Conservation (phyloP, 2,797 vertebrate species). For the Chromobotia macracanthus region DNA sequence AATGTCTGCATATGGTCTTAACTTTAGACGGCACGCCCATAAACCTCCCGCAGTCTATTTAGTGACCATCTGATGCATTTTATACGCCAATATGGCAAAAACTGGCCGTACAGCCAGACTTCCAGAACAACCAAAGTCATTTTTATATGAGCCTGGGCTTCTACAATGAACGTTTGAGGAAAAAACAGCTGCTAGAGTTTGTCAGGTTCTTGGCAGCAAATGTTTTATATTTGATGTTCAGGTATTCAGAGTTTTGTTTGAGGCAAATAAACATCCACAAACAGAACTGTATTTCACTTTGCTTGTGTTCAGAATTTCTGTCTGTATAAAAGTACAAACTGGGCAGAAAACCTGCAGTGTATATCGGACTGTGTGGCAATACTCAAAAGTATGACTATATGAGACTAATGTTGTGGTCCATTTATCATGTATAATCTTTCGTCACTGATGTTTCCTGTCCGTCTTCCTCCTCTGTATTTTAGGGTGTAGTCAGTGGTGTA, state of each 20-base stretch:
- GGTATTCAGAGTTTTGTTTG: neutral
- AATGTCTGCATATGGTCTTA: neutral
- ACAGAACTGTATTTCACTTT: too few relatives aligned
- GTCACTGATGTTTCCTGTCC: neutral
- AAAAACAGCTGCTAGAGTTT: neutral
- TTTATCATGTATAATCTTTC: too few relatives aligned
- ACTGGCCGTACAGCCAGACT: neutral
- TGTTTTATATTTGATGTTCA: neutral
- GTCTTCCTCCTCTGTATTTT: slow-evolving; percentile 31
- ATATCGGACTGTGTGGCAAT: neutral
- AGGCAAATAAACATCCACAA: too few relatives aligned
- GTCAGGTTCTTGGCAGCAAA: neutral
- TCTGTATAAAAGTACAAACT: neutral
- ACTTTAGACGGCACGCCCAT: neutral
- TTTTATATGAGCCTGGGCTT: neutral
- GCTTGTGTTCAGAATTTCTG: neutral
- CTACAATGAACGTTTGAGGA: neutral
- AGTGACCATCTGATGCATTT: neutral
- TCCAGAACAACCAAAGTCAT: too few relatives aligned
- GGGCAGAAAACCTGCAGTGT: neutral
- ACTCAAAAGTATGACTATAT: neutral
- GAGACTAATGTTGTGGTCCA: neutral
- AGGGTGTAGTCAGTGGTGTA: slow-evolving; percentile 94
- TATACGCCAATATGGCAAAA: neutral
- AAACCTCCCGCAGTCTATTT: neutral